Conservation (phyloP, 2,888 invertebrate genomes). For the Physocephala rufipes region DNA sequence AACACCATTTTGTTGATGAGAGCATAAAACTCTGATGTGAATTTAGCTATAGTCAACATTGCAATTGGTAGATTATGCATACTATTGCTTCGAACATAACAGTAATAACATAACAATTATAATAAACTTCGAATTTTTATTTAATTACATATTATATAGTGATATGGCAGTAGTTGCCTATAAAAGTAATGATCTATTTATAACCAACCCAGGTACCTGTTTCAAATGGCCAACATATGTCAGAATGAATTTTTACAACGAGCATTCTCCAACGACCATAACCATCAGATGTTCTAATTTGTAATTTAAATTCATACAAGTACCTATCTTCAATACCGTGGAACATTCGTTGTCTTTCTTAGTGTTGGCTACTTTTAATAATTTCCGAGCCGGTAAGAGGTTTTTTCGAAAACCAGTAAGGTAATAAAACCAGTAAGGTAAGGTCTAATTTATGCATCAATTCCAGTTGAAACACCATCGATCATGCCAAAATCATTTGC, state of each 20-base stretch:
- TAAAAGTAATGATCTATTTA: background rate
- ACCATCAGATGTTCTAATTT: no score
- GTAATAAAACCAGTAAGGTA: background rate
- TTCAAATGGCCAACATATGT: slow-evolving; percentile 36
- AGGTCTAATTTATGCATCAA: no score
- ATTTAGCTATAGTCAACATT: background rate
- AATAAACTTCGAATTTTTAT: slow-evolving; percentile 28
- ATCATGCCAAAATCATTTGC: no score
- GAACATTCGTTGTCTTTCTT: no score
- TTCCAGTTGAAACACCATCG: no score
- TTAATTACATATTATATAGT: slow-evolving; percentile 27
- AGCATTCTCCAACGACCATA: no score
- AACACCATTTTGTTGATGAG: slow-evolving; percentile 14
- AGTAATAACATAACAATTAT: no score
- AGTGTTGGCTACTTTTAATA: no score
- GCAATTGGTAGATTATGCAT: slow-evolving; percentile 1
- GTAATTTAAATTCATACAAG: no score
- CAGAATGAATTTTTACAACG: slow-evolving; percentile 38
- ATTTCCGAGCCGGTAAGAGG: no score
- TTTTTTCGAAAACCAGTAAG: no score
- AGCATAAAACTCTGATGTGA: background rate
- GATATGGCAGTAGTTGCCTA: background rate
- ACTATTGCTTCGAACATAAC: slow-evolving; percentile 4
- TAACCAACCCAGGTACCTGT: slow-evolving; percentile 6
- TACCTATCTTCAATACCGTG: no score